phyloP scores from a whole-genome alignment of 2,113 vertebrate species.

The Climacteris rufus region DNA sequence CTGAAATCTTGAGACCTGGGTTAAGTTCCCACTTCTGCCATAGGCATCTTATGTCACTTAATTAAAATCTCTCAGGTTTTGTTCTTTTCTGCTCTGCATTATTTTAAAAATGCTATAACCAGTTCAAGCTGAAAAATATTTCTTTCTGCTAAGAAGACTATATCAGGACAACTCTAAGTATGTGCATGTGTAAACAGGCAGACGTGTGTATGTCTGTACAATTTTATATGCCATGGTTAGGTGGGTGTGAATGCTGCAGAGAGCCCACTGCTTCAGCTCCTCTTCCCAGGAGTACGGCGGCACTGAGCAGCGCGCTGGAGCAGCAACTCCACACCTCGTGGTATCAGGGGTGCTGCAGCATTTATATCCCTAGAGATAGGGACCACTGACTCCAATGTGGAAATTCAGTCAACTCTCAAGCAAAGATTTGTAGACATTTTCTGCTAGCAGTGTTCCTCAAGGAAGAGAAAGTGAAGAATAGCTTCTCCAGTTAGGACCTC shows the following conservation, averaged over 20 bases:
- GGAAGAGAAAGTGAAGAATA: slow-evolving; percentile 21
- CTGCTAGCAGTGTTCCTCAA: background rate
- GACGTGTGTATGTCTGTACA: background rate
- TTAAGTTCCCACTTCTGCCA: background rate
- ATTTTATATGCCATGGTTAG: no score
- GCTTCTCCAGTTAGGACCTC: background rate
- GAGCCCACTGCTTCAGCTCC: no score
- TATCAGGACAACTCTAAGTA: background rate
- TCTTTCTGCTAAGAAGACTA: background rate
- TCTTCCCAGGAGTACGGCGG: no score
- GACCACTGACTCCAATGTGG: background rate
- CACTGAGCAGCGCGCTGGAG: no score
- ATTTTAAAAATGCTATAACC: background rate
- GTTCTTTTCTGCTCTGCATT: background rate
- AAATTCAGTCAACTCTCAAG: background rate
- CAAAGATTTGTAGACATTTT: background rate
- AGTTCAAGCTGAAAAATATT: background rate
- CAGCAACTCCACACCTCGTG: no score
- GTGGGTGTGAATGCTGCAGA: no score
- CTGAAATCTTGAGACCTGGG: background rate
- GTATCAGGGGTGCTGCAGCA: no score
- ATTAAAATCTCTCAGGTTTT: background rate
- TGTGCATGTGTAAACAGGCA: rapidly evolving
- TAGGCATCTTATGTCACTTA: background rate
- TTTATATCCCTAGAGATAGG: no score